Evolutionary conservation across 2,113 vertebrate genomes (phyloP), one percentile per base, ranked within the genome.

Genomic region (Malaclemys terrapin): DNA sequence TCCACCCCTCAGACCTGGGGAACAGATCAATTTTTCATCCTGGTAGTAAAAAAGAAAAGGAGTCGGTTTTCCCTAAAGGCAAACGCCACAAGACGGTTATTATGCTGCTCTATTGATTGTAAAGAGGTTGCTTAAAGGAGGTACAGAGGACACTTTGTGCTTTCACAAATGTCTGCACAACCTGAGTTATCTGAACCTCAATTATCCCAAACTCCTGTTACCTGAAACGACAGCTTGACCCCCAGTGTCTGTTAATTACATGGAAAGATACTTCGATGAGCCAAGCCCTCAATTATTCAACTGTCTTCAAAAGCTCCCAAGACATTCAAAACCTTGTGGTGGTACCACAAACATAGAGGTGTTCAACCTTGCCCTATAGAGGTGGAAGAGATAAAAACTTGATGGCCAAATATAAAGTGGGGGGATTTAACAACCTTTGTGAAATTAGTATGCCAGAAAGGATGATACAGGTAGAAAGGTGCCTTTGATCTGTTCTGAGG

Each of bases 141-240:
- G 14, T 79, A 10, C 38, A 88, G 81, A 2, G 50, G 95, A 87
- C 84, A 25, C 85, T 76, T 20, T 0, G 1, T 82, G 85, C 45
- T 91, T 93, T 92, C 16, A 89, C 50, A 91, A 89, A 94, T n/a
- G 88, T 84, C 89, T 0, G 0, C 27, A 69, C 85, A 94, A 52
- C 65, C 82, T 92, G 85, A 2, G 0, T 76, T 95, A 85, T 54
- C 93, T 89, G 88, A 75, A 90, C 94, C 82, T 94, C 95, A 94
- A 87, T 96, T 96, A 97, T 85, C 82, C 65, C 95, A 89, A 95
- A 96, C 95, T 96, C 93, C 90, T 1, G 0, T 45, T 85, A 95
- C 78, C 87, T 88, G 95, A 80, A 83, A 93, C 87, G 42, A 84
- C 76, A 9, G n/a, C 65, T 19, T 38, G 8, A 72, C 19, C 19